Base-by-base conservation (phyloP, 2,888 invertebrate genomes). In the Drosophila fulvimacula region DNA sequence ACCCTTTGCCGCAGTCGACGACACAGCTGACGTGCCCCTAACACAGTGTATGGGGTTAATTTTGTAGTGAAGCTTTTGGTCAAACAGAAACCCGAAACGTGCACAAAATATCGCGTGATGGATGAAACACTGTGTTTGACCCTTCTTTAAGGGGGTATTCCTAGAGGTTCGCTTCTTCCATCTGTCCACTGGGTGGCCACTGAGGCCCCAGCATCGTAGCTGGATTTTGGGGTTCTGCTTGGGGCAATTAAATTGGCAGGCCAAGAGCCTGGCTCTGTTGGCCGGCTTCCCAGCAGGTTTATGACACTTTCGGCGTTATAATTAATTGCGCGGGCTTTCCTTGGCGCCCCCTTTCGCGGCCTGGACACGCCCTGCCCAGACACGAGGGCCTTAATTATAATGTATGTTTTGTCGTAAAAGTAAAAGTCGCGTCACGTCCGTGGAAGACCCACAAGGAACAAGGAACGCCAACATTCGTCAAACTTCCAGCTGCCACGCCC, bases 391-490 rank as follows among this genome's bases (percentile, higher is more conserved):
- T 82, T 89, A 89, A 85, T 85, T 85, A 82, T 88, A 80, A 84
- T 85, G 82, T 84, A 73, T 84, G 88, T 84, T 69, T 69, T 60
- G 85, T 74, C 82, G 71, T 82, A 71, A 84, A 83, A 75, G 72
- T 77, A 80, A 88, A 75, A 86, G 84, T 87, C 79, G 69, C 67
- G 67, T 81, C 86, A 88, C 86, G 82, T 88, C 24, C 52, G 17
- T 19, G 44, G 49, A 53, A 73, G 42, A 57, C 62, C 56, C 27
- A 32, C 56, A 61, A 44, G 53, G 30, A 48, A 32, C 56, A 61
- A 44, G 53, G 30, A 48, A 17, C 46, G 32, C 46, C 36, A 30
- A 58, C 57, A 76, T 81, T 51, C 85, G 63, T 84, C 78, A 73
- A 68, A 63, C 10, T 64, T 70, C 68, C 57, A 36, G 46, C 38